Evolutionary conservation across 2,113 vertebrate species (phyloP), one percentile per base, ranked within the genome.

Genomic region (Pagrus major): DNA sequence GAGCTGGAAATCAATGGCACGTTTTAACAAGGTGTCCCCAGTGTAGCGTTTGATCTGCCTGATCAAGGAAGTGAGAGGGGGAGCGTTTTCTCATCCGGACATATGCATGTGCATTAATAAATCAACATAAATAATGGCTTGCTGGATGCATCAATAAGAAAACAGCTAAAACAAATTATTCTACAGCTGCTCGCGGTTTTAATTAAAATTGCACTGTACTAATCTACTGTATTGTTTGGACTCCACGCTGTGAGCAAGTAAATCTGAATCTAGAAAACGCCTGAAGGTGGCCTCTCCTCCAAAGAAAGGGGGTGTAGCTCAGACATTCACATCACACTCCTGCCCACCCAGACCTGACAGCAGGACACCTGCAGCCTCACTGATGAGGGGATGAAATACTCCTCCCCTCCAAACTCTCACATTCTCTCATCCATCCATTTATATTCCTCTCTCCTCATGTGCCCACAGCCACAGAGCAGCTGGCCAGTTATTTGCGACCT

Each of bases 401-500:
- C 84, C 82, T 46, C 85, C 85, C 85, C 51, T 76, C 76, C 73
- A 12, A 63, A 64, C 78, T 60, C 79, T 80, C 73, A 31, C 87
- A 81, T 88, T 84, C 80, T 75, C 77, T 82, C 86, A 86, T 83
- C 80, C 80, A 83, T 91, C 89, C 85, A 74, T 89, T 90, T 86
- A 80, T 83, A 77, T 71, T 86, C 84, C 60, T 80, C 73, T 59
- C 78, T 83, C 76, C 42, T 58, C 9, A 20, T 44, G 80, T 39
- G 76, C 81, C 83, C 73, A 80, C 78, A 87, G 84, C 78, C 77
- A 85, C 82, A 46, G 85, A 92, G 89, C 89, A 91, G 88, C 86
- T 90, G 89, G 86, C 83, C 74, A 80, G 91, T 92, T 93, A 91
- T 93, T 91, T 92, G 90, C 89, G 89, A 89, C 92, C 90, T 90